phyloP scores from a whole-genome alignment of 2,797 vertebrate species.

The Brotula barbata region DNA sequence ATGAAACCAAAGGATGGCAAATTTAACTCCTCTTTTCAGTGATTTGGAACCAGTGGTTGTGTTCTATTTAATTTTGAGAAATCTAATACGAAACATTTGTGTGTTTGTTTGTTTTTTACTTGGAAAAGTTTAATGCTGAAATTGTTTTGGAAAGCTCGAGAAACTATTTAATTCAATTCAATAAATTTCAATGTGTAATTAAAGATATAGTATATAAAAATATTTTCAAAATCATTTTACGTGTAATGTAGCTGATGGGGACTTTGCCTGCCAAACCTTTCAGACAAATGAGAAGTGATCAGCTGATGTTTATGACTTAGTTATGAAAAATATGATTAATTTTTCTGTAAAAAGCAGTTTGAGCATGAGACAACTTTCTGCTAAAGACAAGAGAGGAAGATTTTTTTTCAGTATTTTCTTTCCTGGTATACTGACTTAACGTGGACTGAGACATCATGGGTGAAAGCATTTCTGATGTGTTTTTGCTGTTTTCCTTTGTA shows the following conservation, averaged over 20 bases:
- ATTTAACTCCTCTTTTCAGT: conserved; percentile 8
- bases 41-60: background rate
- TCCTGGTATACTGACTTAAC: background rate
- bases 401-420: background rate
- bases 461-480: background rate
- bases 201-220: background rate
- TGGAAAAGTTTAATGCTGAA: background rate
- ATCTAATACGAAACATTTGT: background rate
- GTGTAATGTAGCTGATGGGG: background rate
- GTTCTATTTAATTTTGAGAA: background rate
- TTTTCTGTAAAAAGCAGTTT: background rate
- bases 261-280: background rate
- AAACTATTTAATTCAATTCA: background rate
- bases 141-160: background rate
- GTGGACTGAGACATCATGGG: background rate
- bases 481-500: background rate
- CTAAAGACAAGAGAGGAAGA: conserved; percentile 6
- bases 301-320: background rate
- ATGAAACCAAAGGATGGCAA: conserved; percentile 15
- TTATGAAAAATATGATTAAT: background rate
- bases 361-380: background rate
- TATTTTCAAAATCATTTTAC: background rate
- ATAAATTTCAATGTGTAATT: background rate
- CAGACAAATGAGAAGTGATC: background rate
- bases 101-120: background rate